These are phyloP conservation scores for Struthidea cinerea DNA, from an alignment of 2,113 vertebrate species.

Conservation along the genomic window DNA sequence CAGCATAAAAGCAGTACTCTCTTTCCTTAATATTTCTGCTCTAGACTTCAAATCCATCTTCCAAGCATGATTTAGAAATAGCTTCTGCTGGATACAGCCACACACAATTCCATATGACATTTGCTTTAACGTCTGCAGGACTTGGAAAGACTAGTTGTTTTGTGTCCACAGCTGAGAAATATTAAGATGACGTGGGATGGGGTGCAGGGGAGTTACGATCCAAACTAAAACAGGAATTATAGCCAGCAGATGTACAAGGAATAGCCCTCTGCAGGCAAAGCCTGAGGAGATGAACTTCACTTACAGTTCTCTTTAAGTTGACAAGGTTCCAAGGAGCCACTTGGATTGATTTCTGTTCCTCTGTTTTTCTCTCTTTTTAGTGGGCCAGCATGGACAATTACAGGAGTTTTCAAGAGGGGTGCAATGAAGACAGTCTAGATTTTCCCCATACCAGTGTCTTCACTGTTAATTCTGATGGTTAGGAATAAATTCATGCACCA, in stretches of 20 bases:
- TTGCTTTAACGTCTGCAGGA: background rate
- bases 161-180: background rate
- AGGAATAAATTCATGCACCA: background rate
- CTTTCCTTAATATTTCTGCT: background rate
- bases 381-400: background rate
- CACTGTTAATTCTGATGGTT: background rate
- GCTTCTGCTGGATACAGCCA: background rate
- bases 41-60: background rate
- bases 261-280: background rate
- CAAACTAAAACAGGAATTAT: background rate
- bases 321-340: background rate
- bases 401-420: background rate
- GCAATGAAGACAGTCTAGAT: background rate
- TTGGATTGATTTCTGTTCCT: background rate
- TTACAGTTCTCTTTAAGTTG: background rate
- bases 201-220: background rate
- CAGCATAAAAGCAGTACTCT: background rate
- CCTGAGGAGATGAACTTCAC: background rate
- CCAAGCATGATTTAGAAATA: background rate
- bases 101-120: background rate
- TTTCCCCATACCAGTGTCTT: background rate
- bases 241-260: background rate
- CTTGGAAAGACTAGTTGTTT: background rate
- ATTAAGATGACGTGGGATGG: background rate
- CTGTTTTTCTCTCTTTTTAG: background rate